Evolutionary conservation across 2,888 invertebrate genomes (phyloP), one percentile per base, ranked within the genome.

Genomic region (Aphodius granarius): DNA sequence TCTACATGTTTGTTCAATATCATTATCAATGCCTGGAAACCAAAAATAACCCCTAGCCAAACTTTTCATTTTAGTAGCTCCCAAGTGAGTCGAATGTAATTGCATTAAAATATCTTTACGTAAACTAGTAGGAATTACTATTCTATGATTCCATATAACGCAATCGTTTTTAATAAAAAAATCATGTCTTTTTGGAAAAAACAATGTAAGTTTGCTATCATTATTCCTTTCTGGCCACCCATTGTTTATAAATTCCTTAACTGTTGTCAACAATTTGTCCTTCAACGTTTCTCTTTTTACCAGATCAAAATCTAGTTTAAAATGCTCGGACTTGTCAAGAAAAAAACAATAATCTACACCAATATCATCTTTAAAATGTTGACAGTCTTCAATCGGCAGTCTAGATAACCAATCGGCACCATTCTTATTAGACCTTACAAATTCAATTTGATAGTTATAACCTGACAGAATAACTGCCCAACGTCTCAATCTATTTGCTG

Each of bases 401-500:
- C 80, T 74, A 63, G 80, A 81, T 76, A 82, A 80, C 76, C 77
- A 79, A 78, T 81, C 80, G 6, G 79, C 80, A 6, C 78, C 65
- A 70, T 80, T 81, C 0, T 43, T 21, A n/a, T 75, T 63, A n/a
- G 79, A 81, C 62, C 77, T 81, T 13, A 80, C 71, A 43, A 78
- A 78, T 3, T 63, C 23, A 19, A 80, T 78, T 3, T 78, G 75
- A 75, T 78, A 81, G 63, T 79, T 66, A 74, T 80, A 81, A 23
- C 73, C 80, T 3, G 80, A 78, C 21, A 80, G 77, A 1, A 64
- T 73, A 23, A 82, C 23, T 0, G 77, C 78, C 43, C 78, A 78
- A 6, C 80, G 78, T 68, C 80, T 78, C 13, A 79, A 66, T 66
- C 78, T 63, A 64, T 81, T 83, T 0, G 84, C 83, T 5, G 83